Evolutionary conservation across 2,888 invertebrate genomes (phyloP), one percentile per base, ranked within the genome.

Genomic region (Amphimallon solstitiale): DNA sequence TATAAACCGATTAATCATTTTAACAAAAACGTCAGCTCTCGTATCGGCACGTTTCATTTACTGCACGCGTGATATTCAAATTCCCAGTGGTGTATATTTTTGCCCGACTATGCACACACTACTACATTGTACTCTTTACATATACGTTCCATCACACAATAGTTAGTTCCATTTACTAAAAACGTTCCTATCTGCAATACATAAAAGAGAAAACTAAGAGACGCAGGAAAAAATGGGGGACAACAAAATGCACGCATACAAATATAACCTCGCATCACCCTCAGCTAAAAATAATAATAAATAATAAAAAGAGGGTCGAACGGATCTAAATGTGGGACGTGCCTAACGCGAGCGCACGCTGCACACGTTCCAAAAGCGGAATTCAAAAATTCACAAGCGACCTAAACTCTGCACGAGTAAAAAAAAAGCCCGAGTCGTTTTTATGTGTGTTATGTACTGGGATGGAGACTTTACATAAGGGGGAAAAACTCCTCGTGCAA

Each of bases 291-390:
- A 73, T 72, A 73, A 70, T 71, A 29, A 23, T 23, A 23, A 23
- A 23, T 23, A 23, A 65, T 71, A 72, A 73, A 73, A 74, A 72
- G 72, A 69, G 72, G 70, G 71, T 71, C 70, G 68, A 66, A 49
- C 52, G 38, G 21, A 40, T 23, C 61, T 62, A 49, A 23, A 66
- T 60, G 62, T 72, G 67, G 73, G 72, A 66, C 68, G 73, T 72
- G 70, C 72, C 68, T 65, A 67, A 67, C 71, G 74, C 70, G 70
- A 71, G 74, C 71, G 43, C 66, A 69, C 72, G n/a, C n/a, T n/a
- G n/a, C 72, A 71, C 54, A 54, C 73, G 73, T 70, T 72, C 70
- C 72, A 64, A 68, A 65, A 66, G 43, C 46, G 60, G 66, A 66
- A 70, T 65, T 68, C 70, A 65, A 68, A 65, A 67, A 65, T 68